Conservation (phyloP, 2,888 invertebrate genomes). For the Oegoconia quadripuncta region DNA sequence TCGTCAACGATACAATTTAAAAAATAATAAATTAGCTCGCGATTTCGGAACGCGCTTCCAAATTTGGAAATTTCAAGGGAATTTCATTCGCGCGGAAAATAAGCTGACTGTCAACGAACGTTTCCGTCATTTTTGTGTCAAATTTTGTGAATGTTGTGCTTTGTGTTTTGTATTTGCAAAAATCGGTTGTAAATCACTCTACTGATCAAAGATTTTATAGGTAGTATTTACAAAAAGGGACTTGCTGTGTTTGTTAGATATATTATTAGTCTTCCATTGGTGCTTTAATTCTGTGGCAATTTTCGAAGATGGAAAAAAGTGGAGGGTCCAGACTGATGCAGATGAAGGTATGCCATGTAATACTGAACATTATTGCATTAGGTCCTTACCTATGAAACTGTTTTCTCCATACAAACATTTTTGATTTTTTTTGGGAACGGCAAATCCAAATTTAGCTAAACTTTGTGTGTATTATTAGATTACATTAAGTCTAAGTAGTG, state of each 20-base stretch:
- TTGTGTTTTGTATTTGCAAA: conserved; percentile 37
- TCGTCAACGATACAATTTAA: not conserved
- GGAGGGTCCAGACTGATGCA: conserved; percentile 65
- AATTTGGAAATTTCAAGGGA: conserved; percentile 27
- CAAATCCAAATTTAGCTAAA: too few species aligned
- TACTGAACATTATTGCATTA: too few species aligned
- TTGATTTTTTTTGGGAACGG: too few species aligned
- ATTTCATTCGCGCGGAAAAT: conserved; percentile 27
- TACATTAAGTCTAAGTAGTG: too few species aligned
- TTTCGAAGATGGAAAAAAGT: conserved; percentile 55
- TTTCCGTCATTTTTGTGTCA: conserved; percentile 43
- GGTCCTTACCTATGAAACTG: too few species aligned
- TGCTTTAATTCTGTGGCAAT: conserved; percentile 25
- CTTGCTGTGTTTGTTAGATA: conserved; percentile 23
- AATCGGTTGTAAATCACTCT: conserved; percentile 45
- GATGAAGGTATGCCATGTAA: conserved; percentile 64
- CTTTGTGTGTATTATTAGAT: too few species aligned
- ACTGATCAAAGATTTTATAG: conserved; percentile 5
- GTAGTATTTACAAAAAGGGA: conserved; percentile 9
- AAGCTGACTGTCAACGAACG: conserved; percentile 23
- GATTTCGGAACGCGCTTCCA: conserved; percentile 27
- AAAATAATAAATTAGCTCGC: conserved; percentile 5
- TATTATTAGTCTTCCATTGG: conserved; percentile 39
- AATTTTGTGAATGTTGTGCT: conserved; percentile 51
- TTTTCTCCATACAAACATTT: too few species aligned